Base-by-base conservation (phyloP, 2,888 invertebrate genomes). In the Cataglyphis albicans region DNA sequence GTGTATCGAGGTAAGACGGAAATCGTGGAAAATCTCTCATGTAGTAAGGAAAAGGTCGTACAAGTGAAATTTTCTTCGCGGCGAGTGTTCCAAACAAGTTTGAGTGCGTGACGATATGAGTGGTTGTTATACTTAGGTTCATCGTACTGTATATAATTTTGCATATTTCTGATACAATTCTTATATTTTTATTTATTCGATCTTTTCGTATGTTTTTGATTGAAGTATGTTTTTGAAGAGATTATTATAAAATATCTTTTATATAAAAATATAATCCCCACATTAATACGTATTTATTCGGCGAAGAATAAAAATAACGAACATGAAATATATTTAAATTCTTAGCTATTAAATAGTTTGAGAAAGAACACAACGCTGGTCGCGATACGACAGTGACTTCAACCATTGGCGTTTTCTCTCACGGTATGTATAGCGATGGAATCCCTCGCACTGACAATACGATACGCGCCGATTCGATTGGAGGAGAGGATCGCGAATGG, bases 391-490 rank as follows among this genome's bases (percentile, higher is more conserved):
- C 15, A 82, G 81, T 73, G 80, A 78, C 81, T 82, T 82, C 81
- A 65, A 82, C 81, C 81, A 41, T 29, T 76, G 78, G 81, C 81
- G 44, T 82, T 78, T 65, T 82, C 81, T 82, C 82, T 80, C 82
- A 80, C 82, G 82, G 35, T 68, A 57, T 78, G 80, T 67, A 81
- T 59, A 82, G 52, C 61, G 78, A 80, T 78, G 80, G 82, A 80
- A 82, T 82, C 68, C 65, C 67, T 48, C 25, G 68, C 52, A 21
- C 6, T 59, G 80, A 48, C 76, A 65, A 21, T 82, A 44, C n/a
- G 65, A 21, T 82, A 44, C n/a, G 65, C 81, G 64, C 78, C 38
- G 81, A 72, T 88, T 88, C 87, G 87, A 88, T 86, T 87, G 82
- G 85, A 72, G 82, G 84, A 65, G 82, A 74, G 72, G 63, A 75